Evolutionary conservation across 2,113 vertebrate genomes (phyloP).

Genomic region (Myodes glareolus): DNA sequence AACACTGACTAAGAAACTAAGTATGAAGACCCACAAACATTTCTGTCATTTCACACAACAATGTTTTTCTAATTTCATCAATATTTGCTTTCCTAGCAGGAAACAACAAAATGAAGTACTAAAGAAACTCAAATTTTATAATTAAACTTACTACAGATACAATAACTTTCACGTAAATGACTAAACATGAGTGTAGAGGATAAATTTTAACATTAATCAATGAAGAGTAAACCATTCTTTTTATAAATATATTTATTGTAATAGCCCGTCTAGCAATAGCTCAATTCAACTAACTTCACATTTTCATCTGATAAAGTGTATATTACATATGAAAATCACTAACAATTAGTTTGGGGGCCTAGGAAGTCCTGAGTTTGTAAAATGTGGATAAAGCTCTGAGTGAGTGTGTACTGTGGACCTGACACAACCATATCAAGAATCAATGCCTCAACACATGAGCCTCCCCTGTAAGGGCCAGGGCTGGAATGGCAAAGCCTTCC

Average conservation of each 20-base stretch:
- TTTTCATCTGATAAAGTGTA: not conserved
- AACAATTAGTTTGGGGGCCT: not conserved
- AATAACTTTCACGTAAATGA: not conserved
- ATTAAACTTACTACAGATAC: not conserved
- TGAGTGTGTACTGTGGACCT: not conserved
- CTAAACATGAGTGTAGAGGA: not conserved
- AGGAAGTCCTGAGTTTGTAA: not conserved
- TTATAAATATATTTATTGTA: not conserved
- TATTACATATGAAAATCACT: not conserved
- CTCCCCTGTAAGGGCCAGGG: too few relatives aligned
- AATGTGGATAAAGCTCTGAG: not conserved
- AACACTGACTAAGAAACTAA: not conserved
- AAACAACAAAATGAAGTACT: conserved; percentile 36
- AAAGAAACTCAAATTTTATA: conserved; percentile 27
- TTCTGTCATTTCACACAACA: not conserved
- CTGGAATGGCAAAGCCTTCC: not conserved
- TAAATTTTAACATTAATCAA: not conserved
- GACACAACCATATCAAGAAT: not conserved
- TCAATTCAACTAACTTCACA: not conserved
- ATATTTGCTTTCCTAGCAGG: not conserved
- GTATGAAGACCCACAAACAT: not conserved
- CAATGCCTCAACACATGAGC: not conserved
- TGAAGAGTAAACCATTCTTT: not conserved
- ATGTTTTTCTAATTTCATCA: conserved; percentile 24
- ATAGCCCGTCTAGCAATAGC: conserved; percentile 7